Evolutionary conservation across 1,140 invertebrate species (phyloP), one percentile per base, ranked within the genome.

Genomic region (Sycophila sp.): DNA sequence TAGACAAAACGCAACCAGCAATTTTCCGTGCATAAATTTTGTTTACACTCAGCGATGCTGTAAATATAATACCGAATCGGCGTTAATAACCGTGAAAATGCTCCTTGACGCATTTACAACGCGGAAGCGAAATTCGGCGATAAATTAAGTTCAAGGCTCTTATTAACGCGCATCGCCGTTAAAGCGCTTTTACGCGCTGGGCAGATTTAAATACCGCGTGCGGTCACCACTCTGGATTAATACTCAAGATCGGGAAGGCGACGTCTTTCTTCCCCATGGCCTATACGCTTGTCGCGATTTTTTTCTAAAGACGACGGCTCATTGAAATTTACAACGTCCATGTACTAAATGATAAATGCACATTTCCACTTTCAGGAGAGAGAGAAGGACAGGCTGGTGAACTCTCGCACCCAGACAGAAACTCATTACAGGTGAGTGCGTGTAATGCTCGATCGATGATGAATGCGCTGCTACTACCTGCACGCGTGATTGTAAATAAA

Each of bases 341-440:
- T 24, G 22, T 30, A n/a, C 2, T 28, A 40, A 34, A 22, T 71
- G 62, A 71, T 66, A 34, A 71, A 71, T 58, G 32, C 8, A 38
- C 49, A 65, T 65, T 72, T 69, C 53, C 56, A 53, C 56, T 80
- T 80, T 10, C 77, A 86, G 85, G 85, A 85, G 66, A 70, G 83
- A 36, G 85, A 84, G 59, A 86, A 86, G 73, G 82, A 85, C 32
- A 82, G 80, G 60, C 34, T 81, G 69, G 73, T 79, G 53, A 78
- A 73, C 72, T 71, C 81, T 58, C 81, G 79, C n/a, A 70, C 65
- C 34, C 83, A 82, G 64, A 73, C 81, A 28, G 85, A 86, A 36
- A 79, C 78, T 59, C 82, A 83, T 78, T 86, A 81, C 76, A 85
- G 83, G 84, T 85, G 47, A 53, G 76, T 79, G 66, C 0, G 6